These are phyloP conservation scores for Muscicapa adusta DNA, from an alignment of 2,113 vertebrate genomes.

Conservation along the genomic window DNA sequence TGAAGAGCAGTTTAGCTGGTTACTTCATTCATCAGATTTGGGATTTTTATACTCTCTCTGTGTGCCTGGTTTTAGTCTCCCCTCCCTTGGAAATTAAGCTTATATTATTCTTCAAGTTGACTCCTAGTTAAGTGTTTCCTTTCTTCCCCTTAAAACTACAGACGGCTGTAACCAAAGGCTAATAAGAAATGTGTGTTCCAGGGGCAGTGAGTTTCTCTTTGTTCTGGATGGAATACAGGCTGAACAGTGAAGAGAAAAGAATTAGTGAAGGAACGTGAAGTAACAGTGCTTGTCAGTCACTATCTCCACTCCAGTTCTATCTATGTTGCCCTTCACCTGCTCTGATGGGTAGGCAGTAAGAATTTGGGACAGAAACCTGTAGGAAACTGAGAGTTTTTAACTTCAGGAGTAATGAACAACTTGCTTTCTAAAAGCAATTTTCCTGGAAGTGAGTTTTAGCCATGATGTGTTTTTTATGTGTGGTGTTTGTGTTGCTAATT, in stretches of 20 bases:
- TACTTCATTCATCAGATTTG: neutral
- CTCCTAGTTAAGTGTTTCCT: neutral
- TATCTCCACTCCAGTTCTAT: fast-evolving
- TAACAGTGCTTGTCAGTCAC: too few relatives aligned
- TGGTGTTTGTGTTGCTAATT: neutral
- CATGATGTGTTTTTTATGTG: fast-evolving
- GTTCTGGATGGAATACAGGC: neutral
- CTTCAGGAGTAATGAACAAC: neutral
- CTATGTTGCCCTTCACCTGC: neutral
- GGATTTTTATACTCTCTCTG: neutral
- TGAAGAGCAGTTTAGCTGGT: too few relatives aligned
- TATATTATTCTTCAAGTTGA: neutral
- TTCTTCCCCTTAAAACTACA: neutral
- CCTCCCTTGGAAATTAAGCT: neutral
- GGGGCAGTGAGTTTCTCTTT: neutral
- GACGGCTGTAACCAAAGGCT: neutral
- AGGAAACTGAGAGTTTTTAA: neutral
- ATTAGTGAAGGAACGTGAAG: neutral
- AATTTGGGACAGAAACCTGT: neutral
- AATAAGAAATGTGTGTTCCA: fast-evolving
- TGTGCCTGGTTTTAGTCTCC: neutral
- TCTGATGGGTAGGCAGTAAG: too few relatives aligned
- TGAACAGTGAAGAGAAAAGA: neutral
- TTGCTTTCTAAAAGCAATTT: neutral
- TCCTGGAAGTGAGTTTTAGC: neutral